These are phyloP conservation scores for Machimus atricapillus DNA, from an alignment of 2,888 invertebrate genomes.

Conservation along the genomic window DNA sequence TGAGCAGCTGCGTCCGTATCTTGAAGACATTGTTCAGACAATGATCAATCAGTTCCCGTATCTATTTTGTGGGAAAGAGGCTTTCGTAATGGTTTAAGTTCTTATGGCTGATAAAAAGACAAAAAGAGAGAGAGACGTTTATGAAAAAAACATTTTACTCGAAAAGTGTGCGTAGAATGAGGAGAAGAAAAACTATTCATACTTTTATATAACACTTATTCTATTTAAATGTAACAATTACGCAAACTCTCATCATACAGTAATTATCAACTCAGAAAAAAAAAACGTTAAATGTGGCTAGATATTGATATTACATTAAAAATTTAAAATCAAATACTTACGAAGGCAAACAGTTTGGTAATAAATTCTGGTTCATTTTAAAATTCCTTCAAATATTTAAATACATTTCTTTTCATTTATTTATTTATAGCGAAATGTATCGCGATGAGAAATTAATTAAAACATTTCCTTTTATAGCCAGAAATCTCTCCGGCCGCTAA, in stretches of 20 bases:
- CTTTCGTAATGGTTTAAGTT: constrained; percentile 89
- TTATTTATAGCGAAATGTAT: too few species aligned
- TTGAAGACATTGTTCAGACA: constrained; percentile 94
- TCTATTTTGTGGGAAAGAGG: constrained; percentile 93
- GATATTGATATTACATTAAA: background rate
- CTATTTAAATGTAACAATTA: constrained; percentile 28
- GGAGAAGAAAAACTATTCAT: constrained; percentile 9
- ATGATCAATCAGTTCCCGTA: constrained; percentile 97
- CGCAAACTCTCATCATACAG: constrained; percentile 29
- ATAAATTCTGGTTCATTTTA: too few species aligned
- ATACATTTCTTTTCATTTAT: background rate
- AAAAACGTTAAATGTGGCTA: constrained; percentile 19
- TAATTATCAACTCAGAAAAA: constrained; percentile 23
- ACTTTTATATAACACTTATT: constrained; percentile 28
- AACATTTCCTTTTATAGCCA: background rate
- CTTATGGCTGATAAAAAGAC: constrained; percentile 32
- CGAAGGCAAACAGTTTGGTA: too few species aligned
- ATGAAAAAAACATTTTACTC: background rate
- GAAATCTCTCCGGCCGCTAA: background rate
- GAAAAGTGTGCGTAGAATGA: background rate
- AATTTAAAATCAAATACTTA: too few species aligned
- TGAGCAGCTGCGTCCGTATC: constrained; percentile 90
- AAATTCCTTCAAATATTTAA: too few species aligned
- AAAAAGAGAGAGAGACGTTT: background rate
- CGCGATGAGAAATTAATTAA: too few species aligned